Base-by-base conservation (phyloP, 2,888 invertebrate genomes). In the Diplolepis rosae region DNA sequence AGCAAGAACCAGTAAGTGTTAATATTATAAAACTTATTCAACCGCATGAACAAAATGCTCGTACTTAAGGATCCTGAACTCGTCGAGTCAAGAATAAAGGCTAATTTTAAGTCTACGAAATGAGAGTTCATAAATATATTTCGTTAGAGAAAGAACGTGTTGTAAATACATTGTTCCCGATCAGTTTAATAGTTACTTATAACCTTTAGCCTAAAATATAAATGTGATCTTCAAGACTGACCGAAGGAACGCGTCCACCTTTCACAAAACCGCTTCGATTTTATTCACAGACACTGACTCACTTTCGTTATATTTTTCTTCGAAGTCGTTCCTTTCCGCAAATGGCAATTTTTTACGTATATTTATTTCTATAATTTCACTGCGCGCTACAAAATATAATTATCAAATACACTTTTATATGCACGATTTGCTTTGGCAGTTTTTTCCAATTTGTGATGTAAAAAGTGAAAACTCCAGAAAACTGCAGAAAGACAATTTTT, bases 131-230 rank as follows among this genome's bases (percentile, higher is more conserved):
- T 39, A 61, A 61, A 61, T 61, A 42, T 61, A 61, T 61, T 61
- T 61, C 61, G 27, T 48, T 9, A 42, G 39, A 56, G 39, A 27
- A 61, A 52, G 52, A 30, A 52, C 28, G 52, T 30, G 61, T 61
- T 42, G 13, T 42, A 61, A 42, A 61, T 61, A 61, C 61, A 61
- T 61, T 61, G 61, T 35, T 61, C 61, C 61, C 61, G 61, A 61
- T 61, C 56, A 61, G 56, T 61, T 61, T 24, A 39, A 35, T 6
- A 56, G 13, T 35, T 48, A 48, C 48, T 48, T 56, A 4, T 32
- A 54, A 18, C 27, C 9, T 42, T 39, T 15, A 61, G n/a, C n/a
- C 39, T 61, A 61, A 54, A 22, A 39, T 61, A 61, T 39, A 61
- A 61, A 61, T 15, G 39, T 61, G 61, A 27, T 39, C 24, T 61